Percentiles rank a stretch among this genome's conserved stretches.
Conservation (phyloP, 2,888 invertebrate genomes). For the Ligdia adustata region DNA sequence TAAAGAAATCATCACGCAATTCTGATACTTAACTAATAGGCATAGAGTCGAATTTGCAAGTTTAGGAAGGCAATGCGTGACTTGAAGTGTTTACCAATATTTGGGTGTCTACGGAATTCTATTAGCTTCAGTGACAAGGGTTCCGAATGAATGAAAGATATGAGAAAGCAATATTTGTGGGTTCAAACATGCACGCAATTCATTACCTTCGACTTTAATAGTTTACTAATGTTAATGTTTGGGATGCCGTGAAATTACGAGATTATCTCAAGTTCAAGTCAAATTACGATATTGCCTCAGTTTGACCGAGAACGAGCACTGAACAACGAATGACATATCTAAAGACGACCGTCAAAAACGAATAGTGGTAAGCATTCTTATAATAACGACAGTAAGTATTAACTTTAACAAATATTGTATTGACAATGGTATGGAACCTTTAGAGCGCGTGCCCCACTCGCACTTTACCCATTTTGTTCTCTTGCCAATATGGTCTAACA, state of each 20-base stretch:
- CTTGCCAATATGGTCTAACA: no score
- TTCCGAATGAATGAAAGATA: constrained; percentile 24
- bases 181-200: constrained; percentile 6
- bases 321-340: no score
- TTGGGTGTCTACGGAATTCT: constrained; percentile 24
- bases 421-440: no score
- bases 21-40: not conserved
- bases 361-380: no score
- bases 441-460: no score
- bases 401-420: no score
- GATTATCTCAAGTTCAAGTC: no score
- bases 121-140: constrained; percentile 25
- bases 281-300: no score
- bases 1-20: constrained; percentile 3
- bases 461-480: no score
- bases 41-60: constrained; percentile 10
- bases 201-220: constrained; percentile 9
- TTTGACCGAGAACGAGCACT: no score
- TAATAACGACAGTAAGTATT: no score
- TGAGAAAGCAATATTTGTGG: constrained; percentile 23
- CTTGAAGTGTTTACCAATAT: constrained; percentile 27
- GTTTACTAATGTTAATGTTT: constrained; percentile 1
- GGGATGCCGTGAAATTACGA: not conserved
- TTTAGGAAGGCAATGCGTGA: constrained; percentile 19
- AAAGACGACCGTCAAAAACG: no score